These are phyloP conservation scores for Formica aserva DNA, from an alignment of 2,888 invertebrate genomes.

Conservation along the genomic window DNA sequence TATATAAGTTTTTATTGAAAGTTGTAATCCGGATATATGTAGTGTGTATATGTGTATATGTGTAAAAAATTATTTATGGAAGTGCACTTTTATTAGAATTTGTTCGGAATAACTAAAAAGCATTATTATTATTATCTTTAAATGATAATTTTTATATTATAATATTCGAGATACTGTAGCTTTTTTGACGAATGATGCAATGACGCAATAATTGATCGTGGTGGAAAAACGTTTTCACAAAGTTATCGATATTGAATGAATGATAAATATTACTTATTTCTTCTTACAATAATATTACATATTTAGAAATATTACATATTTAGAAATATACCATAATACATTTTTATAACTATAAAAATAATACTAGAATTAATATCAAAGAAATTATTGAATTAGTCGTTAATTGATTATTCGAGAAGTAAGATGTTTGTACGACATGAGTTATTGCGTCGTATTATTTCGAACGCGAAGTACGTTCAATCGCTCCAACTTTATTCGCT, in stretches of 20 bases:
- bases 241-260: neutral
- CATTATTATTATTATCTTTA: neutral
- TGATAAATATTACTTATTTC: neutral
- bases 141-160: neutral
- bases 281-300: neutral
- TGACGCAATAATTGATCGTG: neutral
- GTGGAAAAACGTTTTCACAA: neutral
- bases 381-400: neutral
- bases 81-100: neutral
- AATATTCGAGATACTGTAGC: neutral
- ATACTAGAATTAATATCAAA: neutral
- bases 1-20: neutral
- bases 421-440: neutral
- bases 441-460: conserved; percentile 12
- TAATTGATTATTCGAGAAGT: neutral
- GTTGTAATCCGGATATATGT: neutral
- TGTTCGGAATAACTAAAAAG: neutral
- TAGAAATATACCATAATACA: neutral
- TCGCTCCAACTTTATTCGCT: neutral
- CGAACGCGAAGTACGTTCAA: neutral
- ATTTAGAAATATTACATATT: neutral
- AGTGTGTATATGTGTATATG: too few species aligned
- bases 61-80: neutral
- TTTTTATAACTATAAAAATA: neutral
- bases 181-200: neutral